Base-by-base conservation (phyloP, 2,888 invertebrate species). In the Netelia melanura region DNA sequence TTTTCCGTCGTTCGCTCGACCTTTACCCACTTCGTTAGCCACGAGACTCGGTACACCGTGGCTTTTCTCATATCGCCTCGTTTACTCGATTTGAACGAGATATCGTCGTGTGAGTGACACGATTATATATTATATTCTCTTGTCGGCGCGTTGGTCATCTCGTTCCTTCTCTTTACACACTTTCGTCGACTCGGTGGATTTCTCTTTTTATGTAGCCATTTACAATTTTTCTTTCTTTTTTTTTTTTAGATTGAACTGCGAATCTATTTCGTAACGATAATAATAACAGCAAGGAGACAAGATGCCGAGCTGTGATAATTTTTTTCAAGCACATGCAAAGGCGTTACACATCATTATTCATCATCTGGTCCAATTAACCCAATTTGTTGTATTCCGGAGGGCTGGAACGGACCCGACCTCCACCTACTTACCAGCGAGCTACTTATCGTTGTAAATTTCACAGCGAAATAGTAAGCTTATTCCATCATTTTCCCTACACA, bases 21-120 rank as follows among this genome's bases (percentile, higher is more conserved):
- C 86, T 87, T 83, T 87, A 84, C 87, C 88, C 84, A 86, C 83
- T 85, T 88, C 38, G 48, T 48, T 48, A 48, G 8, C 38, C 5
- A 38, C 25, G 43, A 75, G 11, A 67, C 11, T 11, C 67, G 25
- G 25, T 14, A 14, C 48, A 48, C 11, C 11, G 48, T 14, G 2
- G 48, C 48, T 14, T 48, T 10, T 14, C 48, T 48, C 11, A 48
- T 14, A 48, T 48, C 38, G 38, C 38, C 6, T 38, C 5, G 38
- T 6, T 48, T 48, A 48, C 48, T 62, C 30, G 38, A 38, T 38
- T 9, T 38, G 44, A 21, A 70, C 52, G 25, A 11, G 21, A 68
- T 25, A 2, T 1, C n/a, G 38, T 6, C 6, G 6, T 3, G 38
- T 6, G 38, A 38, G 38, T 6, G 38, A 38, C 38, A 38, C 38